Evolutionary conservation across 2,888 invertebrate species (phyloP).

Genomic region (Macrophya alboannulata): DNA sequence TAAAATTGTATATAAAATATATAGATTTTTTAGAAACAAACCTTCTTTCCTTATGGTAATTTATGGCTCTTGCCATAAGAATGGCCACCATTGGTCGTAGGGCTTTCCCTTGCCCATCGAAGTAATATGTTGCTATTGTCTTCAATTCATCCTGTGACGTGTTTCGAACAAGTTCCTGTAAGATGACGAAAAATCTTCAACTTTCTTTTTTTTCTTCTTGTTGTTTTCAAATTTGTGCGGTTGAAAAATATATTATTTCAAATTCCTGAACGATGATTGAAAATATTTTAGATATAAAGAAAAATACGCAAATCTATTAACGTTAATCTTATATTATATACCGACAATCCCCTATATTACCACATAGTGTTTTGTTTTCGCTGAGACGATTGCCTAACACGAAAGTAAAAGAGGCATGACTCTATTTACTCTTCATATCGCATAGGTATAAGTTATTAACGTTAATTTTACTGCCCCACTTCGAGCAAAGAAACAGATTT

Average conservation of each 20-base stretch:
- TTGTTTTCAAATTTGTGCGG: background rate
- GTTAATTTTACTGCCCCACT: conserved; percentile 48
- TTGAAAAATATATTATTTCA: conserved; percentile 5
- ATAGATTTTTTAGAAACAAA: conserved; percentile 79
- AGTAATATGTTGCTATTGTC: conserved; percentile 97
- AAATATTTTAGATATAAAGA: background rate
- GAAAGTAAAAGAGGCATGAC: conserved; percentile 4
- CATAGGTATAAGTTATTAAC: background rate
- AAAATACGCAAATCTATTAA: background rate
- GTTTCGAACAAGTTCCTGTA: conserved; percentile 88
- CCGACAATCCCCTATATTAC: background rate
- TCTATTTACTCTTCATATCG: conserved; percentile 21
- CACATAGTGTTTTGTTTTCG: background rate
- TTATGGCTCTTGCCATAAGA: conserved; percentile 96
- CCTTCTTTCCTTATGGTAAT: conserved; percentile 95
- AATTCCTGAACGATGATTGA: background rate
- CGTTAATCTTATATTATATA: background rate
- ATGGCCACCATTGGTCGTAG: conserved; percentile 97
- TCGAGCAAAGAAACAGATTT: conserved; percentile 14
- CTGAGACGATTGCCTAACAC: conserved; percentile 13
- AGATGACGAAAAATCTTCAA: conserved; percentile 64
- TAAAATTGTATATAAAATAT: conserved; percentile 36
- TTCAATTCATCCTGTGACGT: conserved; percentile 92
- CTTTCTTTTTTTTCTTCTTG: conserved; percentile 59
- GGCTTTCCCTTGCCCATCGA: conserved; percentile 99